Evolutionary conservation across 2,113 vertebrate genomes (phyloP).

Genomic region (Megaptera novaeangliae): DNA sequence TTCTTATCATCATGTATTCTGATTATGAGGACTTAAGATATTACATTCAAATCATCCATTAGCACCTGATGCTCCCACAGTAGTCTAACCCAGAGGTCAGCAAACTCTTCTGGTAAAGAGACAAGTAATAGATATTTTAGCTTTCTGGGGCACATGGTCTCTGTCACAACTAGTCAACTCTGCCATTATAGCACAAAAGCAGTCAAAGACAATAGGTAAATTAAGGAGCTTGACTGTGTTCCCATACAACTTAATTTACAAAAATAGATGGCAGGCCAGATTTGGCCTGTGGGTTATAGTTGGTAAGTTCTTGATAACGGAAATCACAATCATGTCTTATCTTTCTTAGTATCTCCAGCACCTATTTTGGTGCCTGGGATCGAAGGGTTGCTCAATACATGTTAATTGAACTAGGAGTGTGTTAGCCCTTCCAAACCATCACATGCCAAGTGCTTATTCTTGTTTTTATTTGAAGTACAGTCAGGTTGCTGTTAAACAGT

Average conservation of each 20-base stretch:
- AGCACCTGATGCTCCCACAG: background rate
- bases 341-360: background rate
- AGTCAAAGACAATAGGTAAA: background rate
- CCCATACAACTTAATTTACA: background rate
- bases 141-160: background rate
- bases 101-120: background rate
- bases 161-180: background rate
- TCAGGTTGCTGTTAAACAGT: conserved; percentile 38
- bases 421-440: background rate
- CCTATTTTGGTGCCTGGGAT: background rate
- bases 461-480: background rate
- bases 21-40: background rate
- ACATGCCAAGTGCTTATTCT: background rate
- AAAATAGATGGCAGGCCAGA: background rate
- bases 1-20: background rate
- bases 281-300: background rate
- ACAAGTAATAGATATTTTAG: background rate
- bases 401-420: background rate
- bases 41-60: background rate
- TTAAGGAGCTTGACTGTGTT: background rate
- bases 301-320: background rate
- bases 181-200: background rate
- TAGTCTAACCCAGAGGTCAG: background rate
- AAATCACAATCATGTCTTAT: too few species aligned
- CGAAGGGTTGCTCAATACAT: background rate